A percentile compares a stretch with the other conserved stretches of the same genome.
Conservation (phyloP, 2,797 vertebrate species). For the Phaenicophaeus curvirostris region DNA sequence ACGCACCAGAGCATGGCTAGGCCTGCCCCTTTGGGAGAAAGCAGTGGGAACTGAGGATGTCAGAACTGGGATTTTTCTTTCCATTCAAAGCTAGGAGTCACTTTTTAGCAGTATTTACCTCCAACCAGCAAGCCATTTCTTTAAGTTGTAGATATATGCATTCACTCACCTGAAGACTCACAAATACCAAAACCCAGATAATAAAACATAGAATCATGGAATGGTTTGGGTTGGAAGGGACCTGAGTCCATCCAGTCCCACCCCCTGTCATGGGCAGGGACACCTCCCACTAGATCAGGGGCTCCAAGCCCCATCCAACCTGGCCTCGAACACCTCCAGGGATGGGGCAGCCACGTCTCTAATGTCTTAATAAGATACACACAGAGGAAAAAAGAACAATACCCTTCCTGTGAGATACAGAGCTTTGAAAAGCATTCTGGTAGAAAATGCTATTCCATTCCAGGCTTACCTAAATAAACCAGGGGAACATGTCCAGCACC, state of each 20-base stretch:
- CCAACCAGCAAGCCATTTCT: background rate
- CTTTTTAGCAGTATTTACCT: background rate
- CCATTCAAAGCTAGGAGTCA: background rate
- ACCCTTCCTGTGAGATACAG: background rate
- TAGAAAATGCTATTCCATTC: background rate
- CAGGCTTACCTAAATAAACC: background rate
- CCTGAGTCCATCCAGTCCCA: too few relatives aligned
- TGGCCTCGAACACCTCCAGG: too few relatives aligned
- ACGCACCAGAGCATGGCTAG: background rate
- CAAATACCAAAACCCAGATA: background rate
- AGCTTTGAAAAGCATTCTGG: background rate
- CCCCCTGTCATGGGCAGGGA: too few relatives aligned
- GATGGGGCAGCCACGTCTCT: background rate
- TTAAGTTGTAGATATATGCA: background rate
- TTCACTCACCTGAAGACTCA: background rate
- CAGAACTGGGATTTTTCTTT: background rate
- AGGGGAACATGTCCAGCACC: background rate
- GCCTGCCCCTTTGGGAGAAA: background rate
- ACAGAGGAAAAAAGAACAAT: background rate
- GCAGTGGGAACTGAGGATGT: background rate
- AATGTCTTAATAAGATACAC: background rate
- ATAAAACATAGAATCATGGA: background rate
- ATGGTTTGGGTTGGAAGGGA: too few relatives aligned
- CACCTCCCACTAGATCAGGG: too few relatives aligned
- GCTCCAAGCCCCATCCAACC: too few relatives aligned